These are phyloP conservation scores for Alauda arvensis DNA, from an alignment of 2,797 vertebrate genomes.

Conservation along the genomic window DNA sequence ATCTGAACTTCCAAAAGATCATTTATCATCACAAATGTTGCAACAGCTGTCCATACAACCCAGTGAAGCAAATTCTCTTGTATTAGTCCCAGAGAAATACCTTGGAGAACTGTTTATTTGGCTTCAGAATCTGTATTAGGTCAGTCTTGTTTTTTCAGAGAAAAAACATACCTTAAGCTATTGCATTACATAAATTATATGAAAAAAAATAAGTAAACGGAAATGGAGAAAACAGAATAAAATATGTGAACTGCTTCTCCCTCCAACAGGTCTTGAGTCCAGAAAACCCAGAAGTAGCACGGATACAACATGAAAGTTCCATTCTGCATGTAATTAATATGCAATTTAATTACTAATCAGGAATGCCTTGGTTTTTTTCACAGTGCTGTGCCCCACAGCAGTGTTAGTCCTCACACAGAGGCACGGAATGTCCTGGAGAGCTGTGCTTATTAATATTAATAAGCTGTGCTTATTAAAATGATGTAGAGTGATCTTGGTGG, in stretches of 20 bases:
- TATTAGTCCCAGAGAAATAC: background rate
- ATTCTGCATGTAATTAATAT: background rate
- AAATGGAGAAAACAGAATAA: background rate
- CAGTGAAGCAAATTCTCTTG: background rate
- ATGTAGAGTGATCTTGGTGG: background rate
- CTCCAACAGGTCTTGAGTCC: background rate
- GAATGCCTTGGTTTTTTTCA: background rate
- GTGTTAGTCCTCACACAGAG: background rate
- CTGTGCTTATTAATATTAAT: background rate
- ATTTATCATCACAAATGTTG: background rate
- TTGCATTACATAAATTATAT: background rate
- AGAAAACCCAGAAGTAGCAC: background rate
- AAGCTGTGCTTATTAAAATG: background rate
- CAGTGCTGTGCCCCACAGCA: background rate
- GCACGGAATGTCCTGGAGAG: background rate
- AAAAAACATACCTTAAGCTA: background rate
- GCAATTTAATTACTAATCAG: background rate
- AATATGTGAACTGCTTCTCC: background rate
- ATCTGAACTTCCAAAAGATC: conserved; percentile 4
- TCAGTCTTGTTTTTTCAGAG: background rate
- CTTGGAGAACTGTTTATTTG: conserved; percentile 2
- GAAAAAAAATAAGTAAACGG: background rate
- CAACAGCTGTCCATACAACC: conserved; percentile 32
- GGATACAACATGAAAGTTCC: background rate
- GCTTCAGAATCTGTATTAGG: background rate